Percentiles rank a stretch among this genome's conserved stretches.
Evolutionary conservation across 2,113 vertebrate species (phyloP).

Genomic region (Damaliscus lunatus): DNA sequence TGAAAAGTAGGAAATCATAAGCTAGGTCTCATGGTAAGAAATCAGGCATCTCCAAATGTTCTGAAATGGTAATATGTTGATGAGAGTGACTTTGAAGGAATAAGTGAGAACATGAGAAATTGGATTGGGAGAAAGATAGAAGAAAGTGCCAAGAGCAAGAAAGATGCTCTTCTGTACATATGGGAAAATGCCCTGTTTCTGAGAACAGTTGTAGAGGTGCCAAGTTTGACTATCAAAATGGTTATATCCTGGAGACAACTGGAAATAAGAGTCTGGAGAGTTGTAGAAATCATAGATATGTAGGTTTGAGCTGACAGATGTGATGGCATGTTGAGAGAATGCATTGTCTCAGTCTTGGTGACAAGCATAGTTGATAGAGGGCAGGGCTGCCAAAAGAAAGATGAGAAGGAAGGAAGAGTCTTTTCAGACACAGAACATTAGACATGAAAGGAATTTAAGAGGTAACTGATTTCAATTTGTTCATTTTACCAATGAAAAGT

Average conservation of each 20-base stretch:
- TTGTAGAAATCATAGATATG: background rate
- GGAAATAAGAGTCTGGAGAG: background rate
- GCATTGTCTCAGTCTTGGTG: background rate
- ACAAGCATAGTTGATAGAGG: background rate
- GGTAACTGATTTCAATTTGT: background rate
- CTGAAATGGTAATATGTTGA: background rate
- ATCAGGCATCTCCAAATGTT: background rate
- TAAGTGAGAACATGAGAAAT: background rate
- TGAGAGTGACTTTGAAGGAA: background rate
- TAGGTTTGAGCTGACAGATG: background rate
- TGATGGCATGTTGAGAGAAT: background rate
- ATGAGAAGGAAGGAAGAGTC: background rate
- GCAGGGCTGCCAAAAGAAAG: background rate
- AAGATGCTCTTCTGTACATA: background rate
- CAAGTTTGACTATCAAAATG: background rate
- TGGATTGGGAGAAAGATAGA: background rate
- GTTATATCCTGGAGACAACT: background rate
- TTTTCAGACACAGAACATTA: background rate
- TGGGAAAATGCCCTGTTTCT: background rate
- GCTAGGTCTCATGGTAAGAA: background rate
- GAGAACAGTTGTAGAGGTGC: background rate
- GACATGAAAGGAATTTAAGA: background rate
- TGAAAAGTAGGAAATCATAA: background rate
- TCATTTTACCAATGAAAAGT: conserved; percentile 7
- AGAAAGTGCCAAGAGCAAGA: background rate